A percentile compares a stretch with the other conserved stretches of the same genome.
phyloP scores from a whole-genome alignment of 2,888 invertebrate species.

The Leptopilina syphax region DNA sequence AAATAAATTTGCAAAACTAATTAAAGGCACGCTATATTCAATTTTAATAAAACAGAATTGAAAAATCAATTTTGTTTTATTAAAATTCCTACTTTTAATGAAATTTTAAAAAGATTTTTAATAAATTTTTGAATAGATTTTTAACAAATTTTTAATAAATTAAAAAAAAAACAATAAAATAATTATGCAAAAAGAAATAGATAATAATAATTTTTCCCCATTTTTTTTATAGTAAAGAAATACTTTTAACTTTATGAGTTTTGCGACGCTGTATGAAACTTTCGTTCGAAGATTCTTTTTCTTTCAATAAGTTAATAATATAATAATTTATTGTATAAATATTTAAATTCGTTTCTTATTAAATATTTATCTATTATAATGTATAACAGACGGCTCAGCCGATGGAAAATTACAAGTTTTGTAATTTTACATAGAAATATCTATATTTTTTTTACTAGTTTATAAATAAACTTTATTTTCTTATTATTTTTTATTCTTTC shows the following conservation, averaged over 20 bases:
- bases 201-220: not conserved
- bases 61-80: not conserved
- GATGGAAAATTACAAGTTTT: conserved; percentile 4
- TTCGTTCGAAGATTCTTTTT: not conserved
- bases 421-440: not conserved
- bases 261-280: conserved; percentile 1
- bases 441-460: not conserved
- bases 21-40: conserved; percentile 26
- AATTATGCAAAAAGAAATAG: not conserved
- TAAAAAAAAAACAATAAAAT: no score
- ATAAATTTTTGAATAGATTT: no score
- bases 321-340: conserved; percentile 20
- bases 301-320: not conserved
- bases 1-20: not conserved
- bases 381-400: conserved; percentile 12
- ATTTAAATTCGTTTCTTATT: conserved; percentile 41
- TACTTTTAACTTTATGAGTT: not conserved
- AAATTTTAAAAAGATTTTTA: no score
- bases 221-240: not conserved
- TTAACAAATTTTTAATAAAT: no score
- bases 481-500: no score
- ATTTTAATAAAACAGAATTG: not conserved
- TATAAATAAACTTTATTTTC: not conserved
- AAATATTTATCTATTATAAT: conserved; percentile 39
- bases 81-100: not conserved